Conservation (phyloP, 2,888 invertebrate genomes). For the Zaprionus obscuricornis region DNA sequence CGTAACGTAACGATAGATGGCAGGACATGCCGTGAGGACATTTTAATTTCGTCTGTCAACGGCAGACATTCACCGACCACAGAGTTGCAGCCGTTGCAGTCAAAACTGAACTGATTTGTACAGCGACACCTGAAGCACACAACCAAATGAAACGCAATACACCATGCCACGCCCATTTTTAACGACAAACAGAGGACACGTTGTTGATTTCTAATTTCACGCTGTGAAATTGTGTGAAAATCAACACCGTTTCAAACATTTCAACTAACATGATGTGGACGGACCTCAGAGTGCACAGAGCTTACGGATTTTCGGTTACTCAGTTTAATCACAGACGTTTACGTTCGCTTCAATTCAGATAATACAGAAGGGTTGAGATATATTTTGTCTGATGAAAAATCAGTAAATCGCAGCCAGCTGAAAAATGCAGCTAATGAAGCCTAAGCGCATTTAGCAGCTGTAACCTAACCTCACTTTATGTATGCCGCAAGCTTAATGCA, state of each 20-base stretch:
- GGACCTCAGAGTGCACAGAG: too few relatives aligned
- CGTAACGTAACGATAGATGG: constrained; percentile 36
- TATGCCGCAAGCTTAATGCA: too few relatives aligned
- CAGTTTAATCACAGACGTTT: too few relatives aligned
- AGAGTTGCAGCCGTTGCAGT: constrained; percentile 33
- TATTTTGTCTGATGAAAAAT: constrained; percentile 31
- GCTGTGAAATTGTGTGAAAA: constrained; percentile 79
- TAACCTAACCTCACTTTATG: background rate
- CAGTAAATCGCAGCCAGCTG: constrained; percentile 66
- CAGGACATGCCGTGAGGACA: constrained; percentile 61
- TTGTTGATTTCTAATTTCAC: constrained; percentile 80
- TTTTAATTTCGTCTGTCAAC: constrained; percentile 80
- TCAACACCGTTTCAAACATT: constrained; percentile 72
- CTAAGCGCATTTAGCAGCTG: constrained; percentile 30
- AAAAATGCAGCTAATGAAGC: constrained; percentile 68
- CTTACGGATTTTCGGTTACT: too few relatives aligned
- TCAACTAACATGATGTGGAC: too few relatives aligned
- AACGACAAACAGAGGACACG: constrained; percentile 44
- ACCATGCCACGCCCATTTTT: background rate
- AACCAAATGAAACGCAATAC: background rate
- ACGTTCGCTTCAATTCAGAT: background rate
- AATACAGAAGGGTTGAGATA: background rate
- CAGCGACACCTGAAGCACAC: constrained; percentile 62
- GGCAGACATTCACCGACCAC: constrained; percentile 58
- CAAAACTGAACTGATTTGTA: constrained; percentile 54